Percentiles rank a stretch among this genome's conserved stretches.
Evolutionary conservation across 2,113 vertebrate species (phyloP).

Genomic region (Brienomyrus brachyistius): DNA sequence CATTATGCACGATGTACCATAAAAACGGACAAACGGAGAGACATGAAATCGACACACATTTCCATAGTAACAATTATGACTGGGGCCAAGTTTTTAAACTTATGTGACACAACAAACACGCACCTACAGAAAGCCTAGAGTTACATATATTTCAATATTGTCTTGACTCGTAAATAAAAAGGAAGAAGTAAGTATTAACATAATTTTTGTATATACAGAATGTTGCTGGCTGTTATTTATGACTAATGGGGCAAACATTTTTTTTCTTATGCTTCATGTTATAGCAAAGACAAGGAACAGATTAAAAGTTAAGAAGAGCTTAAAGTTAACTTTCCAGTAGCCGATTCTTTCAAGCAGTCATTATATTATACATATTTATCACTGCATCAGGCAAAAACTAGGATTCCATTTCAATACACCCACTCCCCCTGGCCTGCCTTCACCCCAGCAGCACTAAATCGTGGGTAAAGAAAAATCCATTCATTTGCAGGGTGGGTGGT

Average conservation of each 20-base stretch:
- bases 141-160: not conserved
- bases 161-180: not conserved
- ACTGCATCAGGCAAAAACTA: not conserved
- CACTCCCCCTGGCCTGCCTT: not conserved
- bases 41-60: not conserved
- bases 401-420: not conserved
- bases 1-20: not conserved
- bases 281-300: not conserved
- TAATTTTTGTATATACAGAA: not conserved
- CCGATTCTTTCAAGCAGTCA: not conserved
- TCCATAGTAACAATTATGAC: not conserved
- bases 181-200: not conserved
- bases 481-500: not conserved
- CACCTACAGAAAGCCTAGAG: not conserved
- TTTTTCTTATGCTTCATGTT: not conserved
- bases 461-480: slow-evolving; percentile 1
- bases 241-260: not conserved
- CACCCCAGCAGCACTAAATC: not conserved
- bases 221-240: not conserved
- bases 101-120: not conserved
- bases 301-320: not conserved
- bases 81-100: not conserved
- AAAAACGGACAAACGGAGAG: not conserved
- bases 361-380: not conserved
- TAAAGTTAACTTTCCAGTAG: not conserved